phyloP scores from a whole-genome alignment of 1,140 invertebrate species.

The Macrosteles quadrilineatus region DNA sequence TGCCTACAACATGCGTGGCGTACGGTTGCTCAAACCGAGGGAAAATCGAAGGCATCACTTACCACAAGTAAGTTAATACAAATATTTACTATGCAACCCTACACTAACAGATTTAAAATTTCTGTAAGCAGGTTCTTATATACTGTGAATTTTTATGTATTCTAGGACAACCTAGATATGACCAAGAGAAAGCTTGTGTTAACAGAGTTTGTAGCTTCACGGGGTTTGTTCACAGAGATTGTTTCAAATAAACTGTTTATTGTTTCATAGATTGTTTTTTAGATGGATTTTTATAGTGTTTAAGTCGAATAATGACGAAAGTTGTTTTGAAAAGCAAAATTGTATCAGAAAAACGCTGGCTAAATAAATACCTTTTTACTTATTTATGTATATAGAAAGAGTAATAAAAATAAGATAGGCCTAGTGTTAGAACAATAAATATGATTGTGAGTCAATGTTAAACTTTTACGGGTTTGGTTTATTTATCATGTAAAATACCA shows the following conservation, averaged over 20 bases:
- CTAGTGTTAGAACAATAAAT: neutral
- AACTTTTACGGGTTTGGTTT: neutral
- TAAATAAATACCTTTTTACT: no score
- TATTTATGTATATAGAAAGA: no score
- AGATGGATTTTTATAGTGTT: neutral
- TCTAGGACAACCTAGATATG: no score
- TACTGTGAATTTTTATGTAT: neutral
- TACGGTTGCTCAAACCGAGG: constrained; percentile 26
- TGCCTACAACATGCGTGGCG: constrained; percentile 19
- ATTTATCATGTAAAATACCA: neutral
- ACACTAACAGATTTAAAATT: neutral
- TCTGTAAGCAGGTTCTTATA: neutral
- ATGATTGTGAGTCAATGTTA: neutral
- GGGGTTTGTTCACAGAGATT: no score
- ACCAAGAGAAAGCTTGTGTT: no score
- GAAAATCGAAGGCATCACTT: constrained; percentile 17
- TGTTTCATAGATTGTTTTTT: neutral
- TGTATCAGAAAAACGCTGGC: no score
- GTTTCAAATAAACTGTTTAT: neutral
- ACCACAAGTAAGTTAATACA: constrained; percentile 21
- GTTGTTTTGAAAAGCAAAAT: no score
- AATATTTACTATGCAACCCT: neutral
- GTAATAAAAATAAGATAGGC: no score
- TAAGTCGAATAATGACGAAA: no score
- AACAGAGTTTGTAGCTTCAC: no score